phyloP scores from a whole-genome alignment of 2,797 vertebrate species.

The Acipenser transmontanus region DNA sequence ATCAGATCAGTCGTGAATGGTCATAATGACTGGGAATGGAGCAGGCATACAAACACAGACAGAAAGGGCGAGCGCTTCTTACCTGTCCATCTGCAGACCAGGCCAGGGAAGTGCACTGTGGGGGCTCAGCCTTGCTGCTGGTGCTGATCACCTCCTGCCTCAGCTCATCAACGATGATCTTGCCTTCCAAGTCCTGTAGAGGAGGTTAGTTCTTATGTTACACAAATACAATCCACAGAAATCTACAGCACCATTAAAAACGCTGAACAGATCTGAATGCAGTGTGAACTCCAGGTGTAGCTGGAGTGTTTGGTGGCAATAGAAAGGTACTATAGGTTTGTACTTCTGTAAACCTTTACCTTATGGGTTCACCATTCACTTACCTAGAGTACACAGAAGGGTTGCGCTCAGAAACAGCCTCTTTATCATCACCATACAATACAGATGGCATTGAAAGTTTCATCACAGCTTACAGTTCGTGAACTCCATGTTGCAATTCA shows the following conservation, averaged over 20 bases:
- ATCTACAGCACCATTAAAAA: background rate
- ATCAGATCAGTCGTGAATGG: slow-evolving; percentile 61
- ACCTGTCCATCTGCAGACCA: slow-evolving; percentile 97
- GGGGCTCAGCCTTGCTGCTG: slow-evolving; percentile 89
- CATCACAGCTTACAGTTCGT: slow-evolving; percentile 46
- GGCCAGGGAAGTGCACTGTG: slow-evolving; percentile 84
- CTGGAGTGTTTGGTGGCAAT: too few relatives aligned
- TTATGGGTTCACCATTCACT: too few relatives aligned
- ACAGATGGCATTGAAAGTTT: slow-evolving; percentile 54
- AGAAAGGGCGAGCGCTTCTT: slow-evolving; percentile 10
- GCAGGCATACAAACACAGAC: background rate
- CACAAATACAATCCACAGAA: background rate
- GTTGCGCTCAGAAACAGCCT: slow-evolving; percentile 73
- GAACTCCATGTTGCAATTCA: background rate
- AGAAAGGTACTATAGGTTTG: too few relatives aligned
- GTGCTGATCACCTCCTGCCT: slow-evolving; percentile 95
- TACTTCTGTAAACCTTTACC: too few relatives aligned
- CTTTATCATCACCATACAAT: slow-evolving; percentile 62
- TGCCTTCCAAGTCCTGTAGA: slow-evolving; percentile 84
- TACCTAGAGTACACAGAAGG: too few relatives aligned
- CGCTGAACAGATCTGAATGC: background rate
- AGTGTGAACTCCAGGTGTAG: background rate
- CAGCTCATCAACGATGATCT: slow-evolving; percentile 91
- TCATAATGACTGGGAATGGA: slow-evolving; percentile 51
- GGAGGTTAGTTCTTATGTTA: too few relatives aligned